These are phyloP conservation scores for Pseudobourletiella spinata DNA, from an alignment of 1,140 invertebrate species.

Conservation along the genomic window DNA sequence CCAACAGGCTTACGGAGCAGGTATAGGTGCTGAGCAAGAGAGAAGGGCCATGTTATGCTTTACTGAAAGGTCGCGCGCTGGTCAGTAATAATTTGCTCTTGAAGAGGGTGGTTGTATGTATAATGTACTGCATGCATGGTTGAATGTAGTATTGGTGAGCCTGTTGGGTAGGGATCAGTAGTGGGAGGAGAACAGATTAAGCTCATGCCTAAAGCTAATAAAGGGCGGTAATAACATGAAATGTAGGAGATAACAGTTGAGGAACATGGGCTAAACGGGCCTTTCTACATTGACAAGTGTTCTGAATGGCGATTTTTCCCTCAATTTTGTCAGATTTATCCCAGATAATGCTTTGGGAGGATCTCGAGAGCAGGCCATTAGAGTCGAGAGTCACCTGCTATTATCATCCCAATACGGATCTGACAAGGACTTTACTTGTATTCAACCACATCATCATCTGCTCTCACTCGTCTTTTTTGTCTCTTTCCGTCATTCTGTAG, in stretches of 20 bases:
- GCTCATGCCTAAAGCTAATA: background rate
- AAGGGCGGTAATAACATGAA: background rate
- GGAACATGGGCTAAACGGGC: no score
- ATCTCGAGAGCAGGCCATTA: background rate
- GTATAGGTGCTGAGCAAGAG: no score
- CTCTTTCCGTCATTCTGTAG: no score
- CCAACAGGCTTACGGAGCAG: background rate
- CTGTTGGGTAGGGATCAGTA: background rate
- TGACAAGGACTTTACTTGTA: background rate
- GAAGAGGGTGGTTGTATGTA: no score
- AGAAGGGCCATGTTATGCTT: no score
- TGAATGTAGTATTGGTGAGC: background rate
- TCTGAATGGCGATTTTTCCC: background rate
- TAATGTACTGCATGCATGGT: no score
- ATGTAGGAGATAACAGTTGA: no score
- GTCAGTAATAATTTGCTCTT: no score
- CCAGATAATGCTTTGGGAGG: background rate
- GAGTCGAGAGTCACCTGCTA: constrained; percentile 1
- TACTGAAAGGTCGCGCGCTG: no score
- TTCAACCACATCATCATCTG: no score
- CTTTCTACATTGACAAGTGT: background rate
- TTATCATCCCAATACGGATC: background rate
- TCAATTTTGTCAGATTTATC: background rate
- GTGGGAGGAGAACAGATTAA: background rate
- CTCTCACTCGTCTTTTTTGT: no score